Evolutionary conservation across 2,888 invertebrate genomes (phyloP), one percentile per base, ranked within the genome.

Genomic region (Drosophila peninsularis): DNA sequence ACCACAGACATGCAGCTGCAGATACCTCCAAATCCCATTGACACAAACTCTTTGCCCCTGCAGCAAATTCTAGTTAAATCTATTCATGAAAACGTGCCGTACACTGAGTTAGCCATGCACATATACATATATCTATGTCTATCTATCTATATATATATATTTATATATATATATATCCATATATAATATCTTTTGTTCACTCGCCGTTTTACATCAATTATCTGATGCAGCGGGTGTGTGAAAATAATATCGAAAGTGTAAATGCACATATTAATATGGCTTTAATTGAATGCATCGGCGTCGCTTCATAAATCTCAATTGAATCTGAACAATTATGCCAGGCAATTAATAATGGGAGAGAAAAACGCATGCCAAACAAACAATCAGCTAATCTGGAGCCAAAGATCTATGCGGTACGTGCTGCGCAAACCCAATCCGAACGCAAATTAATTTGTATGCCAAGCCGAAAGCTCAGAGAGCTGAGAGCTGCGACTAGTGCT

Each of bases 241-340:
- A 19, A 32, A 50, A 64, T 64, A 50, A 64, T 64, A 50, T 64
- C 36, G 47, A 10, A 32, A 62, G 32, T 62, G 62, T 62, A 62
- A 62, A 39, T 30, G 62, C 62, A 37, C 30, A 61, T 30, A 62
- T 50, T 52, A 52, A 52, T 44, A 21, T 21, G 44, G 36, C 11
- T 65, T 64, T 64, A 64, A 64, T 64, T 64, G 64, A 56, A 41
- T 21, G 32, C 32, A 24, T 6, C 30, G 30, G 39, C 32, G 53
- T 53, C 53, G 52, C 50, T 45, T 42, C 78, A 78, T 82, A 78
- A 82, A 78, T 78, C 63, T 75, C 78, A 61, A 78, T 78, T 78
- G 82, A 75, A 78, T 78, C 78, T 78, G 76, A 79, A 67, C 82
- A 79, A 75, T 71, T 79, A 66, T 62, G 71, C 71, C 57, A 27